These are phyloP conservation scores for Ischnura elegans DNA, from an alignment of 2,888 invertebrate genomes.

Conservation along the genomic window DNA sequence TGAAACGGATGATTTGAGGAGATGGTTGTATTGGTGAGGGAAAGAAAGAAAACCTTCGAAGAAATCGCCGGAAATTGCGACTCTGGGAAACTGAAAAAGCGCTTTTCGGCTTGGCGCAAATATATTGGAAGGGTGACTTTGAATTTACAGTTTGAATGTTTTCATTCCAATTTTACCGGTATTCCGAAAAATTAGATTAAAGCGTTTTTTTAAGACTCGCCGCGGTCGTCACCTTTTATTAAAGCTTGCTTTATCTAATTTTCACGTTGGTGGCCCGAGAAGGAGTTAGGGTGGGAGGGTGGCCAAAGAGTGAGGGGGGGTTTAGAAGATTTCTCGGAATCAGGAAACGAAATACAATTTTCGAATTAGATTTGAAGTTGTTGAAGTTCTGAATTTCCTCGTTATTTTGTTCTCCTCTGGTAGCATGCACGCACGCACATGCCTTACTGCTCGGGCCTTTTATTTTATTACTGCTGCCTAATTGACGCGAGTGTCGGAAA, in stretches of 20 bases:
- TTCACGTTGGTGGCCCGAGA: conserved; percentile 33
- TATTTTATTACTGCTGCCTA: conserved; percentile 3
- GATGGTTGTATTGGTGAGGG: neutral
- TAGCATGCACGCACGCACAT: no score
- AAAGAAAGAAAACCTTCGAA: neutral
- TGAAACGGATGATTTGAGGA: conserved; percentile 44
- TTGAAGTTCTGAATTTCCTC: conserved; percentile 30
- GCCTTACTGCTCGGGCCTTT: neutral
- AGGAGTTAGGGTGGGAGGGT: neutral
- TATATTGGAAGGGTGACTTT: conserved; percentile 54
- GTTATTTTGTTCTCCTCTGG: conserved; percentile 33
- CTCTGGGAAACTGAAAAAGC: conserved; percentile 36
- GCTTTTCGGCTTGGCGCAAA: conserved; percentile 43
- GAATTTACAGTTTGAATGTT: conserved; percentile 50
- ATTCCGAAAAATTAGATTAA: conserved; percentile 61
- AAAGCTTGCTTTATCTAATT: conserved; percentile 66
- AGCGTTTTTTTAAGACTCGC: conserved; percentile 62
- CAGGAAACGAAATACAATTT: conserved; percentile 65
- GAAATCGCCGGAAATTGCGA: conserved; percentile 49
- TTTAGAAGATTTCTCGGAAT: conserved; percentile 45
- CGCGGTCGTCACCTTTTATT: conserved; percentile 63
- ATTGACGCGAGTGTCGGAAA: conserved; percentile 49
- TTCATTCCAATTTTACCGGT: conserved; percentile 57
- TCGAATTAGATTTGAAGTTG: conserved; percentile 58
- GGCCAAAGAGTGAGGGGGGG: neutral